Evolutionary conservation across 2,888 invertebrate species (phyloP).

Genomic region (Oscheius sp.): DNA sequence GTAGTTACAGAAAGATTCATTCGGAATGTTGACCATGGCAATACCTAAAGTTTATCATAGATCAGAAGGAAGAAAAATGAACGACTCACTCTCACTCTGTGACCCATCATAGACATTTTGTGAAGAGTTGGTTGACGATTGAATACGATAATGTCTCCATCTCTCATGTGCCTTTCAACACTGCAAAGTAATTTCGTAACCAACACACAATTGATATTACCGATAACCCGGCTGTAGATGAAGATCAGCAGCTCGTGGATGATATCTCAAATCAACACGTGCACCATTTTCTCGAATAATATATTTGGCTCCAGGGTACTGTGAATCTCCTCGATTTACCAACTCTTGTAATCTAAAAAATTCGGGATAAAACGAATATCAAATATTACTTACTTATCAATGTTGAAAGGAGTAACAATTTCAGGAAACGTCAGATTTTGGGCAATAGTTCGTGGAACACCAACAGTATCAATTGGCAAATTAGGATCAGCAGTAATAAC

Average conservation of each 20-base stretch:
- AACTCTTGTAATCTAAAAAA: conserved; percentile 84
- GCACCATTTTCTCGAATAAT: conserved; percentile 98
- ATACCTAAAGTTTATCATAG: conserved; percentile 76
- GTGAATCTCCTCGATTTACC: conserved; percentile 94
- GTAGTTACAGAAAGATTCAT: conserved; percentile 96
- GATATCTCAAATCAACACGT: conserved; percentile 95
- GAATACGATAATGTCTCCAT: conserved; percentile 97
- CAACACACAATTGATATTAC: conserved; percentile 29
- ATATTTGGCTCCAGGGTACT: conserved; percentile 99
- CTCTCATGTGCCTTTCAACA: conserved; percentile 95
- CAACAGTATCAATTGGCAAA: conserved; percentile 87
- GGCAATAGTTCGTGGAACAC: conserved; percentile 96
- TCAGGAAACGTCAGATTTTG: conserved; percentile 99
- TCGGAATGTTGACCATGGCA: conserved; percentile 99
- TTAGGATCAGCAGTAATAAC: conserved; percentile 80
- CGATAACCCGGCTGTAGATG: conserved; percentile 82
- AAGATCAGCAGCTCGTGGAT: conserved; percentile 95
- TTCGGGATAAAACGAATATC: no score
- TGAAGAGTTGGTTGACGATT: conserved; percentile 99
- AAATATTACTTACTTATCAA: conserved; percentile 82
- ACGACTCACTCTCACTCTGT: conserved; percentile 77
- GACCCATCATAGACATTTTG: conserved; percentile 99
- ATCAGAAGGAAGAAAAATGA: not conserved
- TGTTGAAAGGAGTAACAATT: conserved; percentile 98
- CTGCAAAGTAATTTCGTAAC: conserved; percentile 49